Evolutionary conservation across 1,140 invertebrate genomes (phyloP), one percentile per base, ranked within the genome.

Genomic region (Plectrocnemia conspersa): DNA sequence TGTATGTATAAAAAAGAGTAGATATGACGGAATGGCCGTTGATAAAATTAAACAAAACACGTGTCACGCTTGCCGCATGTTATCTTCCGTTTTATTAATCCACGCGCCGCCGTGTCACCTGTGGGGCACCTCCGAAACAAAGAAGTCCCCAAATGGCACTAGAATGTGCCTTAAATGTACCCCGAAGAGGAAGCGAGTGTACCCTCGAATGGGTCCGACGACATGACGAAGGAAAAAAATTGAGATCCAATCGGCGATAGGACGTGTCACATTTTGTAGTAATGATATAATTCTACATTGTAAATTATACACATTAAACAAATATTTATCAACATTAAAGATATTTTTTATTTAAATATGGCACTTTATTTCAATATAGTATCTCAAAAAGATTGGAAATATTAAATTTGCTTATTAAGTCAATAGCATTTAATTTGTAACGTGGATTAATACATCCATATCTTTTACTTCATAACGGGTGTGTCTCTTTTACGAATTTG

Each of bases 21-120:
- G n/a, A n/a, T n/a, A n/a, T n/a, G n/a, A n/a, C n/a, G n/a, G n/a
- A n/a, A n/a, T n/a, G n/a, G n/a, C n/a, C n/a, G n/a, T 7, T 38
- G 35, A 38, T 16, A 38, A 15, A 38, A 38, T 9, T 38, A 9
- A 38, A 38, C 11, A 38, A 7, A 16, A 38, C 35, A 38, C 35
- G 7, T 38, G 35, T 16, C 11, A 13, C 35, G 35, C 35, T 38
- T 5, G 13, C 35, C 35, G 35, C 13, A 38, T 38, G 35, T 38
- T 16, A 38, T 38, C 5, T 5, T 7, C 18, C 15, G 7, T 38
- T 38, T 38, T 38, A 5, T 38, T 38, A 7, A 38, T 38, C 27
- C 35, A 38, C 35, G 35, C 18, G 35, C 35, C 35, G 35, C 35
- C 35, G 5, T 38, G 35, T 38, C 35, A 38, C 35, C 35, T 38